Conservation (phyloP, 2,888 invertebrate species). For the Vannuccia rotundouncinata region DNA sequence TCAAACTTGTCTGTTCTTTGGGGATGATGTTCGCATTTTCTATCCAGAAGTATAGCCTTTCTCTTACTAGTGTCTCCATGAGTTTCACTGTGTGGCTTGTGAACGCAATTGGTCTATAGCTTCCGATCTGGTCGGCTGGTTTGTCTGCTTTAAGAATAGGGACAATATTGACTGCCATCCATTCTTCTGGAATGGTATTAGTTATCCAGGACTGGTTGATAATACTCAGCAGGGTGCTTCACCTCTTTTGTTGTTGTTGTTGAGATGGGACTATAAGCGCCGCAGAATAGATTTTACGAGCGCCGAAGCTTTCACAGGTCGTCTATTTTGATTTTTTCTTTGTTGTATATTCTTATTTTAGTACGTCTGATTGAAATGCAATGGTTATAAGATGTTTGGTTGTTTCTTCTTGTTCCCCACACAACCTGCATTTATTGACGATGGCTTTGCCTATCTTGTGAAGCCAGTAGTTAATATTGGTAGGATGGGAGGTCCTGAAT, state of each 20-base stretch:
- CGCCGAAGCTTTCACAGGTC: slow-evolving; percentile 21
- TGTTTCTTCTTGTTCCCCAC: background rate
- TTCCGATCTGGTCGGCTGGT: no score
- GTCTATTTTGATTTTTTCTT: slow-evolving; percentile 1
- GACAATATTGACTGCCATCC: no score
- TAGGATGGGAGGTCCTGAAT: slow-evolving; percentile 7
- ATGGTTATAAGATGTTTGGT: slow-evolving; percentile 3
- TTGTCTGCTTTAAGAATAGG: no score
- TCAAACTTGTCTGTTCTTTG: no score
- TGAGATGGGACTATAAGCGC: slow-evolving; percentile 24
- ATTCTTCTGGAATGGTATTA: no score
- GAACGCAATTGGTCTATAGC: no score
- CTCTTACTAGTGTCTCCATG: no score
- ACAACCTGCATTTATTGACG: slow-evolving; percentile 7
- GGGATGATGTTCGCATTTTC: no score
- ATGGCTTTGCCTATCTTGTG: background rate
- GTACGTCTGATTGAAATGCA: background rate
- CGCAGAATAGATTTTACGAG: slow-evolving; percentile 21
- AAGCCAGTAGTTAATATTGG: slow-evolving; percentile 16
- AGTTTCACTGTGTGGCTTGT: no score
- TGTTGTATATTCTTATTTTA: slow-evolving; percentile 4
- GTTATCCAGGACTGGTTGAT: no score
- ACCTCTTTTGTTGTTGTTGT: slow-evolving; percentile 18
- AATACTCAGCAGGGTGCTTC: no score
- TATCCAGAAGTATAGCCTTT: no score